Conservation (phyloP, 1,140 invertebrate genomes). For the Aphis gossypii region DNA sequence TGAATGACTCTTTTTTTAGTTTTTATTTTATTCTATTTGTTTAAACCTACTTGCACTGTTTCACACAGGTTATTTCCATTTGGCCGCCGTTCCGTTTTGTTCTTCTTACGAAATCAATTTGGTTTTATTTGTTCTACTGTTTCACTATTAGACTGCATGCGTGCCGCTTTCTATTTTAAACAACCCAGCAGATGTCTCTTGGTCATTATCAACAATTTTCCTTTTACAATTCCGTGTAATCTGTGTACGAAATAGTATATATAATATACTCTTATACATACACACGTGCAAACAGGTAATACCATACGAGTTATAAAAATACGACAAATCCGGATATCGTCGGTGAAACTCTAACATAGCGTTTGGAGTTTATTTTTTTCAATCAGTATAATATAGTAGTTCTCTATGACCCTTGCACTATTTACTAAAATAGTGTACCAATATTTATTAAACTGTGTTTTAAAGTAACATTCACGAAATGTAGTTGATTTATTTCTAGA, state of each 20-base stretch:
- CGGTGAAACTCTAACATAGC: background rate
- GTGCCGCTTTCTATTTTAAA: background rate
- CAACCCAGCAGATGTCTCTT: background rate
- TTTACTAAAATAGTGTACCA: background rate
- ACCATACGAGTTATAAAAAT: background rate
- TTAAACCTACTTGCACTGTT: background rate
- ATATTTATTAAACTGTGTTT: background rate
- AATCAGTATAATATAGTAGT: background rate
- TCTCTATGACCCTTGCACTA: background rate
- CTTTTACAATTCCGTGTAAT: background rate
- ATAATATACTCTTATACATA: background rate
- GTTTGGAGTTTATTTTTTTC: background rate
- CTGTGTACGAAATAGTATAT: background rate
- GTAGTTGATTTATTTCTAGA: background rate
- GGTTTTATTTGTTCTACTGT: constrained; percentile 20
- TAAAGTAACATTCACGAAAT: background rate
- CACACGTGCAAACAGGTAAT: background rate
- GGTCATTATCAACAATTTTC: constrained; percentile 12
- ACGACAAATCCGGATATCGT: background rate
- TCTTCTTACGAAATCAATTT: constrained; percentile 12
- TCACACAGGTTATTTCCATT: background rate
- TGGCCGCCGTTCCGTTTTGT: background rate
- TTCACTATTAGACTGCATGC: background rate
- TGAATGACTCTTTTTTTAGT: background rate
- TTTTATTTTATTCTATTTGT: background rate